A percentile compares a stretch with the other conserved stretches of the same genome.
Conservation (phyloP, 2,797 vertebrate species). For the Mormyrus proboscirostris region DNA sequence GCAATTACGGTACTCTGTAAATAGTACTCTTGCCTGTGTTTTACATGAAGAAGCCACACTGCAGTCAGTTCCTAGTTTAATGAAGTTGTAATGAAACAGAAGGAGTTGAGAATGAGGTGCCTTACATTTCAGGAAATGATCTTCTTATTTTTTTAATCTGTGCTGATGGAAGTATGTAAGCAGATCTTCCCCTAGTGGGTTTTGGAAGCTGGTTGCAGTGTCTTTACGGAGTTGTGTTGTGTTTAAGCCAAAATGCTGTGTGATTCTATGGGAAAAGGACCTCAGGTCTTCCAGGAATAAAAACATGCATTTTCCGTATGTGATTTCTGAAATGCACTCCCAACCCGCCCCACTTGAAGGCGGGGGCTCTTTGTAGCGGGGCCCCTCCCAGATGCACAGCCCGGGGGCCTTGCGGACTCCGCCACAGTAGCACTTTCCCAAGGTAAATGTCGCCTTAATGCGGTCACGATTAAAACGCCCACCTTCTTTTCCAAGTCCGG, state of each 20-base stretch:
- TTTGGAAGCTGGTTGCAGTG: constrained; percentile 25
- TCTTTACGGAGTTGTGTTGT: constrained; percentile 40
- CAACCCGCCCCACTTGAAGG: not conserved
- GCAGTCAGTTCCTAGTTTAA: constrained; percentile 50
- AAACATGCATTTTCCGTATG: not conserved
- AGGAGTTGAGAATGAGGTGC: constrained; percentile 74
- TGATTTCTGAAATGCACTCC: not conserved
- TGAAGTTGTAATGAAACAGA: constrained; percentile 46
- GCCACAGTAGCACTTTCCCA: constrained; percentile 1
- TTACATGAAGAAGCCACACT: constrained; percentile 42
- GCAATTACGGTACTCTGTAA: constrained; percentile 72
- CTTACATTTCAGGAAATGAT: constrained; percentile 64
- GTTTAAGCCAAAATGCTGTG: not conserved
- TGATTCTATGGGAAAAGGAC: not conserved
- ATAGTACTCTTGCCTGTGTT: constrained; percentile 60
- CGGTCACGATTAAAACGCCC: constrained; percentile 28
- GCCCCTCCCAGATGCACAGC: not conserved
- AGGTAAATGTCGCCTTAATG: constrained; percentile 19
- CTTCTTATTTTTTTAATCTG: constrained; percentile 43
- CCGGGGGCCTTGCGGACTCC: not conserved
- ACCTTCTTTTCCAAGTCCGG: constrained; percentile 27
- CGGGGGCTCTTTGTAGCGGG: not conserved
- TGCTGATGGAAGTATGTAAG: constrained; percentile 66
- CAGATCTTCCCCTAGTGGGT: constrained; percentile 20
- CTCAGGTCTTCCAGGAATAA: not conserved